Base-by-base conservation (phyloP, 1,140 invertebrate species). In the Thalassaphorura encarpata region DNA sequence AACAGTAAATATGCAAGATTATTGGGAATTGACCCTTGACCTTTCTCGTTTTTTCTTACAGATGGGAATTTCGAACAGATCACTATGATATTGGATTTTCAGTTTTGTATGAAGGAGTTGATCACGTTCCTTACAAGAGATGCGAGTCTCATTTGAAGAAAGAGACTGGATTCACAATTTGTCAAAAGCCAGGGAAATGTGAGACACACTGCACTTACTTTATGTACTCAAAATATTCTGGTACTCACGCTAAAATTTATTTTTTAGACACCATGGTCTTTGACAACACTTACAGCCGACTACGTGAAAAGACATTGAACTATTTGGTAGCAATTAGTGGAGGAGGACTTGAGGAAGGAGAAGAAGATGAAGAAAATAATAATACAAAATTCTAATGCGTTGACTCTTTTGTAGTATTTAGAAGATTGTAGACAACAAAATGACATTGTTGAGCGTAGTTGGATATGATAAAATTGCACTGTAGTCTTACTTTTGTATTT, bases 41-140 rank as follows among this genome's bases (percentile, higher is more conserved):
- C 19, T 42, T 42, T 42, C 19, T 15, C 18, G 5, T 42, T 42
- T 5, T 11, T 42, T 6, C 19, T 42, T 13, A 42, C 5, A 92
- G 89, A 58, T 95, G 89, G 89, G 87, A 91, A 66, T 90, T 93
- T 66, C 78, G 82, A 61, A 84, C 87, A 0, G 84, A 90, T 58
- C 81, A 79, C 54, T 83, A 91, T 67, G 90, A 94, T 68, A 92
- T 95, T 51, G 87, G 85, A 64, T 95, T 93, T 71, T 80, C 84
- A 40, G 79, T 95, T 27, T 76, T 78, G 19, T 77, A 77, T 57
- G 73, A 76, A 4, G 76, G 79, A 61, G 76, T 71, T 5, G 75
- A 81, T 53, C 75, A 87, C 21, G 72, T 90, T 52, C 79, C 81
- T 1, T 70, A 84, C 27, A 76, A 80, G 54, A 78, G 85, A 58